These are phyloP conservation scores for Stichopus chloronotus DNA, from an alignment of 35 echinoderm and acorn worm species.

Conservation along the genomic window DNA sequence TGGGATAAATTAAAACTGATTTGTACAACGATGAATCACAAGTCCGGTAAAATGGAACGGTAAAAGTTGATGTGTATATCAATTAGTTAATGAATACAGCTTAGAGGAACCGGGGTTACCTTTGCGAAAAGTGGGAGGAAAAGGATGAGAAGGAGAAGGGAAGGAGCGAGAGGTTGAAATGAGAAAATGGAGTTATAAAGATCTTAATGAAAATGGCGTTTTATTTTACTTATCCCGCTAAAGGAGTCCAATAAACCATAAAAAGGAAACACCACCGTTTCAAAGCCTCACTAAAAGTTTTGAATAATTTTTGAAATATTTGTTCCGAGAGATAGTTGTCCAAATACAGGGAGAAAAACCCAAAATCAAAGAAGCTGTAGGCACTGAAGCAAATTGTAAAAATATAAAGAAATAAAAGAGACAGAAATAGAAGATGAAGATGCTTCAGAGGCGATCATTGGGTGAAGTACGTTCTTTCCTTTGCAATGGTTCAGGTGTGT, in stretches of 20 bases:
- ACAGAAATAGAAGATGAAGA: not conserved
- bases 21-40: conserved; percentile 31
- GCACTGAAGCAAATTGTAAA: not conserved
- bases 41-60: not conserved
- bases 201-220: not conserved
- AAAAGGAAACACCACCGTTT: not conserved
- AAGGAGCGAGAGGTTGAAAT: not conserved
- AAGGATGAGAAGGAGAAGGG: not conserved
- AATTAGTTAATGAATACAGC: conserved; percentile 55
- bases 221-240: conserved; percentile 3
- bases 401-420: too few species aligned
- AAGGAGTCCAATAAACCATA: not conserved
- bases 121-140: not conserved
- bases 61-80: conserved; percentile 31
- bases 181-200: not conserved
- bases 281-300: conserved; percentile 24
- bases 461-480: not conserved
- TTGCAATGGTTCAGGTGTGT: not conserved
- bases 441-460: not conserved
- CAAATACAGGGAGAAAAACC: not conserved
- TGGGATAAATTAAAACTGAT: conserved; percentile 38
- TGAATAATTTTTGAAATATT: not conserved
- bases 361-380: not conserved
- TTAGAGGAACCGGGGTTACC: conserved; percentile 28
- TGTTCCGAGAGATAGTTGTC: not conserved